These are phyloP conservation scores for Rhopalosiphum nymphaeae DNA, from an alignment of 2,888 invertebrate genomes.

Conservation along the genomic window DNA sequence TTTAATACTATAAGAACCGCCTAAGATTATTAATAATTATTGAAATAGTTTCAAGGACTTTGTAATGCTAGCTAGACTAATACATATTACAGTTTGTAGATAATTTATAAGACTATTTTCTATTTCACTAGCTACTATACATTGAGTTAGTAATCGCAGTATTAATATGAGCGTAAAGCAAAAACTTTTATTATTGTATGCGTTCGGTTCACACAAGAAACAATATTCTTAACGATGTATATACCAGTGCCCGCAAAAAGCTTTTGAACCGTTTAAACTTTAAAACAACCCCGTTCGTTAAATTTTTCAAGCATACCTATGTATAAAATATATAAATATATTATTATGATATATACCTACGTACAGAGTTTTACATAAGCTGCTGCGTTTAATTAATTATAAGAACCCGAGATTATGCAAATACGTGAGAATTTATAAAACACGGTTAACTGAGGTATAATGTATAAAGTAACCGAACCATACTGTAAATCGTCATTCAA, in stretches of 20 bases:
- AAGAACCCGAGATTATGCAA: constrained; percentile 36
- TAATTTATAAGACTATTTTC: background rate
- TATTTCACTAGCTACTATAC: background rate
- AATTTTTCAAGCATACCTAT: constrained; percentile 29
- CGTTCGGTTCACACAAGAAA: background rate
- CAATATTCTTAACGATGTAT: background rate
- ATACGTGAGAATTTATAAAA: constrained; percentile 18
- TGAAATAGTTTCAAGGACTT: background rate
- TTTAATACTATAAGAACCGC: background rate
- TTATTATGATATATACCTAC: background rate
- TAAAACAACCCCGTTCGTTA: constrained; percentile 20
- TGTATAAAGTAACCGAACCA: background rate
- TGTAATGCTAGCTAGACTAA: background rate
- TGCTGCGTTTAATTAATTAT: constrained; percentile 48
- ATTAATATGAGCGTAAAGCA: background rate
- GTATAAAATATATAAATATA: background rate
- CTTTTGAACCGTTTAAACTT: constrained; percentile 39
- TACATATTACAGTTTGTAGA: background rate
- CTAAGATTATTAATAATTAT: background rate
- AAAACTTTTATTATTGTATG: background rate
- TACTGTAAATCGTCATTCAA: constrained; percentile 26
- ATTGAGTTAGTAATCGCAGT: background rate
- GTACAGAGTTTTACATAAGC: background rate
- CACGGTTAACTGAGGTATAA: background rate
- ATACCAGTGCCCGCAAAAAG: background rate